A percentile compares a stretch with the other conserved stretches of the same genome.
These are phyloP conservation scores for Pteronotus mesoamericanus DNA, from an alignment of 2,797 vertebrate genomes.

Conservation along the genomic window DNA sequence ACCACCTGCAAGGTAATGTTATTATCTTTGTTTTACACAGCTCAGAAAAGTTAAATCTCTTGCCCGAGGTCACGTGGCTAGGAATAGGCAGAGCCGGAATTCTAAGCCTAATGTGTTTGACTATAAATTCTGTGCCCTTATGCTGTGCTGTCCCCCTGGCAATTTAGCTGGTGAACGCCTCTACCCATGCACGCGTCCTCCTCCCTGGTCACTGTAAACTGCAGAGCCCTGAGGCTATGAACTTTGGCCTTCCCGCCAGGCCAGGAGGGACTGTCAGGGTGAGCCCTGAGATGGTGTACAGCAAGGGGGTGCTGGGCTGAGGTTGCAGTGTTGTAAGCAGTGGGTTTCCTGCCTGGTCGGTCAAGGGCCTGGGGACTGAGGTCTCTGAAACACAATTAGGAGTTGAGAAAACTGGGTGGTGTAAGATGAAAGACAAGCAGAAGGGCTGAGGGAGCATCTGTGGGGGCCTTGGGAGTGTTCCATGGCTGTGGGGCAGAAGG, in stretches of 20 bases:
- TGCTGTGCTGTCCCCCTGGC: neutral
- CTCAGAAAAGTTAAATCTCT: conserved; percentile 35
- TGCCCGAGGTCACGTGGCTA: neutral
- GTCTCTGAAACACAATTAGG: conserved; percentile 63
- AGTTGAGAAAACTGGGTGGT: conserved; percentile 60
- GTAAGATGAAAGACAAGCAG: conserved; percentile 56
- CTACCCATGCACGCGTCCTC: neutral
- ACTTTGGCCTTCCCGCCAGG: neutral
- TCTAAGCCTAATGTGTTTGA: neutral
- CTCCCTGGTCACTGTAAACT: neutral
- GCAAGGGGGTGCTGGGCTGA: neutral
- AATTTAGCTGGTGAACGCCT: neutral
- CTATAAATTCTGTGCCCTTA: neutral
- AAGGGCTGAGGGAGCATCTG: conserved; percentile 36
- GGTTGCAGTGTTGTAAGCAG: conserved; percentile 35
- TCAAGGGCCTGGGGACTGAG: conserved; percentile 36
- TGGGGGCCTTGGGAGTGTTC: conserved; percentile 53
- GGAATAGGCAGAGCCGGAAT: conserved; percentile 2
- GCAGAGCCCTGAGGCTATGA: neutral
- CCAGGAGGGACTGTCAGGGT: neutral
- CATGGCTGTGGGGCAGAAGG: conserved; percentile 52
- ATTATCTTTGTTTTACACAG: conserved; percentile 57
- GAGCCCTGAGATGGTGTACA: neutral
- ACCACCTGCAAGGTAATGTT: conserved; percentile 29
- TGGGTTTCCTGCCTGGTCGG: conserved; percentile 51